Conservation (phyloP, 2,797 vertebrate genomes). For the Botia almorhae region DNA sequence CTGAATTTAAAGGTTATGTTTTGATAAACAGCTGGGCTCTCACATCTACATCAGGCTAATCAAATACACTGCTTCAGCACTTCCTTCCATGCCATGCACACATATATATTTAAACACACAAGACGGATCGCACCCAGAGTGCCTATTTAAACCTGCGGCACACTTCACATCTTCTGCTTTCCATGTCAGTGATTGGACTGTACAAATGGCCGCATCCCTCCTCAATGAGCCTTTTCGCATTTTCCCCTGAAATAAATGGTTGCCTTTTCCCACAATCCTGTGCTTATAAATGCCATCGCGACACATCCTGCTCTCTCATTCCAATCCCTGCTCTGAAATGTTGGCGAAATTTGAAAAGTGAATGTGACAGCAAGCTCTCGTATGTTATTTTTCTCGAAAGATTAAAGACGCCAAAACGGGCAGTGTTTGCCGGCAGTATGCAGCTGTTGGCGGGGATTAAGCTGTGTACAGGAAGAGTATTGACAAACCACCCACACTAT, state of each 20-base stretch:
- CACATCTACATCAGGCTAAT: conserved; percentile 8
- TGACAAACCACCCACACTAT: conserved; percentile 98
- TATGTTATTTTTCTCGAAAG: conserved; percentile 70
- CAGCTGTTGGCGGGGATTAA: conserved; percentile 97
- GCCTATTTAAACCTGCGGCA: background rate
- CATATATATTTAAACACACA: background rate
- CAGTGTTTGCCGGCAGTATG: conserved; percentile 98
- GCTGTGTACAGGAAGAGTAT: conserved; percentile 92
- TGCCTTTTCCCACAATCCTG: conserved; percentile 3
- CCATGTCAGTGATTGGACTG: conserved; percentile 31
- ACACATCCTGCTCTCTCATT: background rate
- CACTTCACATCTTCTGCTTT: conserved; percentile 17
- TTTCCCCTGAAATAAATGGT: conserved; percentile 48
- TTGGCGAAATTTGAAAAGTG: conserved; percentile 40
- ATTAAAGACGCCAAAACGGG: conserved; percentile 86
- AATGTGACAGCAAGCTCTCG: conserved; percentile 9
- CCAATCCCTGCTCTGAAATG: conserved; percentile 4
- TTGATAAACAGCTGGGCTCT: conserved; percentile 30
- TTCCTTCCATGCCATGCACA: conserved; percentile 7
- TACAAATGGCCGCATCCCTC: conserved; percentile 33
- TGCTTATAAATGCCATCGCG: conserved; percentile 21
- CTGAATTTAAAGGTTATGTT: conserved; percentile 34
- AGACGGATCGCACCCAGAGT: conserved; percentile 33
- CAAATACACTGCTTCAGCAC: conserved; percentile 22
- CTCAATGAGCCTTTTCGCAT: conserved; percentile 48